These are phyloP conservation scores for Ascaphus truei DNA, from an alignment of 2,113 vertebrate species.

Conservation along the genomic window DNA sequence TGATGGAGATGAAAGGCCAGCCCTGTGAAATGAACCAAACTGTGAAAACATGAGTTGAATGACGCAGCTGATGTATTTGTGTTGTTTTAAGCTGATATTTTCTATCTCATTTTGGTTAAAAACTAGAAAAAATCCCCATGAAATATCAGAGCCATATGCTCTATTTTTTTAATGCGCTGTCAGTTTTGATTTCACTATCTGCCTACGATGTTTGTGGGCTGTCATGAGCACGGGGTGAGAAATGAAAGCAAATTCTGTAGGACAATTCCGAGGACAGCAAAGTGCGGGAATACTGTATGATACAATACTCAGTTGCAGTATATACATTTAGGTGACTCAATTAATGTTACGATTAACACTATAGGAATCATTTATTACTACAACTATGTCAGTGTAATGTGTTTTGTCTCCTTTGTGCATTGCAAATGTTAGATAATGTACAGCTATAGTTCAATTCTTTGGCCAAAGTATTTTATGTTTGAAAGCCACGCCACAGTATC, in stretches of 20 bases:
- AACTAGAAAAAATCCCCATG: slow-evolving; percentile 28
- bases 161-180: slow-evolving; percentile 31
- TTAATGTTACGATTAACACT: too few species aligned
- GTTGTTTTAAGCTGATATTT: slow-evolving; percentile 33
- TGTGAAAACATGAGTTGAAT: slow-evolving; percentile 34
- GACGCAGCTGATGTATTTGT: slow-evolving; percentile 35
- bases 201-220: slow-evolving; percentile 19
- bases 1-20: slow-evolving; percentile 25
- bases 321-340: background rate
- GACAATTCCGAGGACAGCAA: slow-evolving; percentile 5
- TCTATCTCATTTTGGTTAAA: slow-evolving; percentile 30
- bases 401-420: too few species aligned
- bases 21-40: slow-evolving; percentile 35
- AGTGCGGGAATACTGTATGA: background rate
- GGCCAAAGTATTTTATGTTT: too few species aligned
- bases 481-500: too few species aligned
- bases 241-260: slow-evolving; percentile 17
- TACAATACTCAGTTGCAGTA: background rate
- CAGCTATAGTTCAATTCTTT: too few species aligned
- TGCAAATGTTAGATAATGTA: too few species aligned
- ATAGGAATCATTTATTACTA: too few species aligned
- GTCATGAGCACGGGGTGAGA: slow-evolving; percentile 21
- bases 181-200: slow-evolving; percentile 31
- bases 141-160: slow-evolving; percentile 35
- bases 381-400: too few species aligned